Evolutionary conservation across 2,113 vertebrate species (phyloP), one percentile per base, ranked within the genome.

Genomic region (Desmodus rotundus): DNA sequence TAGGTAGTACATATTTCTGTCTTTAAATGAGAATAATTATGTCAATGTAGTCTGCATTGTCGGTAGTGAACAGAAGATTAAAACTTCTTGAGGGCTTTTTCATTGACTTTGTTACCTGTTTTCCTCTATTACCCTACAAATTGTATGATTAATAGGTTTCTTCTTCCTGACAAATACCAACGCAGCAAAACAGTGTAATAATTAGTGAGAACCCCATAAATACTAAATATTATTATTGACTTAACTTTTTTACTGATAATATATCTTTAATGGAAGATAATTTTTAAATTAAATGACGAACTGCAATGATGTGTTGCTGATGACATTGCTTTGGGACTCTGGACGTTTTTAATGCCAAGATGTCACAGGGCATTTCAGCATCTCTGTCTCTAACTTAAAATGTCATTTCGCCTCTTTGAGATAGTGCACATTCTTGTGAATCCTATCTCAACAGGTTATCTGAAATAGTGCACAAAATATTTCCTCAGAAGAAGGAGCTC

Each of bases 231-330:
- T 5, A 28, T 52, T 92, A 47, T 8, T 78, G 41, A 9, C 45
- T 88, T 61, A 22, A 28, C 47, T 33, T 92, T 70, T 89, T 80
- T 85, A 43, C 52, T 28, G 33, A 47, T 16, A 77, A 74, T 8
- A 1, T 78, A 52, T 74, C 43, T 89, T 67, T 76, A 65, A n/a
- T 4, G 22, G 73, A 47, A 95, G 92, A 73, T 14, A 52, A 68
- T 74, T 94, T 87, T 92, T 47, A 96, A 77, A 95, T 96, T 95
- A 92, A 97, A 96, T 91, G n/a, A 89, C 5, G 87, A 56, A 73
- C 38, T 76, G 31, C 0, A 0, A 5, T 84, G 74, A 84, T 41
- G 14, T 91, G n/a, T 36, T 54, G 17, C 8, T 38, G 31, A 63
- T 45, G 36, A 19, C 43, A 13, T 67, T 38, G 67, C 65, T 10